A percentile compares a stretch with the other conserved stretches of the same genome.
These are phyloP conservation scores for Pelodiscus sinensis DNA, from an alignment of 2,113 vertebrate genomes.

Conservation along the genomic window DNA sequence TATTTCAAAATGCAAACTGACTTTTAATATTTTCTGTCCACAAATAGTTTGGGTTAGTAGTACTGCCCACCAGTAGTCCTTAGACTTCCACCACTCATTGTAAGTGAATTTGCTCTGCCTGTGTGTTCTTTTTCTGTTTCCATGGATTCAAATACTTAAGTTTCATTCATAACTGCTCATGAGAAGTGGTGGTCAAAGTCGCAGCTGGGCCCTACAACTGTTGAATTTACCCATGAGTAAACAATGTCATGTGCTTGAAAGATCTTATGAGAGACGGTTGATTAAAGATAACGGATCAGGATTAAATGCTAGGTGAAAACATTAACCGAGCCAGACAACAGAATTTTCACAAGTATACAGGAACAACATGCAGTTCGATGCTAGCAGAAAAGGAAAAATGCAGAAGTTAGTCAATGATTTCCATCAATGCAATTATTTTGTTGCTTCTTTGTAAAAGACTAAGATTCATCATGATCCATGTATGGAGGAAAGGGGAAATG, in stretches of 20 bases:
- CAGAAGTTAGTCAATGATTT: background rate
- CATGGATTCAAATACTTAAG: background rate
- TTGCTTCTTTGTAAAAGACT: background rate
- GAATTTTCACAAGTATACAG: background rate
- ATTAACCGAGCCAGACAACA: background rate
- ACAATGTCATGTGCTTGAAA: background rate
- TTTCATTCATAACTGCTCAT: background rate
- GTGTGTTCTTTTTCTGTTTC: background rate
- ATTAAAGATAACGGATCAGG: background rate
- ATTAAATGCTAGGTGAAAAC: background rate
- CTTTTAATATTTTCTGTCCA: background rate
- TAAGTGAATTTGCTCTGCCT: background rate
- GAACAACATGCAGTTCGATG: background rate
- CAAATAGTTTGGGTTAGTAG: background rate
- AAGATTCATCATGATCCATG: background rate
- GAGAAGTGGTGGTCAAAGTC: background rate
- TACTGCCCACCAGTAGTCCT: background rate
- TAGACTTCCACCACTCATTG: background rate
- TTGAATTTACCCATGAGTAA: background rate
- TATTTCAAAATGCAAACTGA: background rate
- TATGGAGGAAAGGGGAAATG: background rate
- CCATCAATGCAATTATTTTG: background rate
- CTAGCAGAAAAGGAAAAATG: background rate
- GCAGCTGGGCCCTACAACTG: background rate
- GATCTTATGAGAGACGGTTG: background rate